These are phyloP conservation scores for Keiferia lycopersicella DNA, from an alignment of 2,888 invertebrate genomes.

Conservation along the genomic window DNA sequence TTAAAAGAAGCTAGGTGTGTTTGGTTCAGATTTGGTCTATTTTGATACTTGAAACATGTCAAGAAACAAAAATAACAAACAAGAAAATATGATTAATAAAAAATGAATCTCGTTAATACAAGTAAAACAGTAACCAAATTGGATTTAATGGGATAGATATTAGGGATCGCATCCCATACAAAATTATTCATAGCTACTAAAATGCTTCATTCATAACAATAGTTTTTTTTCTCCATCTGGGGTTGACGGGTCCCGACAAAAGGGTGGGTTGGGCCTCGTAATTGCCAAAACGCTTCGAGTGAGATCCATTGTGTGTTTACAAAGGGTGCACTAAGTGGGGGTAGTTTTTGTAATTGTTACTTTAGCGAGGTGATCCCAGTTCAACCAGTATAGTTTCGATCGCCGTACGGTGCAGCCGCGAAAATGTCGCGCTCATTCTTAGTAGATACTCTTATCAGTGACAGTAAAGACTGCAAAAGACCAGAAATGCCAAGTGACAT, in stretches of 20 bases:
- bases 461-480: conserved; percentile 75
- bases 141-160: conserved; percentile 79
- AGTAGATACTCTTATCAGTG: conserved; percentile 89
- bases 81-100: conserved; percentile 34
- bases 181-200: conserved; percentile 81
- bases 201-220: conserved; percentile 73
- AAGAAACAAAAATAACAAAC: background rate
- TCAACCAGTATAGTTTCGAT: conserved; percentile 60
- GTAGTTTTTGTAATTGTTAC: conserved; percentile 81
- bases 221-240: conserved; percentile 67
- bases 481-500: conserved; percentile 65
- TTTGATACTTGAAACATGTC: conserved; percentile 13
- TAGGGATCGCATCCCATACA: conserved; percentile 74
- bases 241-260: conserved; percentile 77
- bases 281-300: conserved; percentile 81
- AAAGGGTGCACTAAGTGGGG: conserved; percentile 79
- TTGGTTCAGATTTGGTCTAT: too few relatives aligned
- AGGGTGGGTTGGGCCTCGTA: conserved; percentile 79
- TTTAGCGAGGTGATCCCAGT: conserved; percentile 59
- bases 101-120: conserved; percentile 48
- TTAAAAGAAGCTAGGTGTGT: too few relatives aligned
- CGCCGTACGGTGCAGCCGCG: conserved; percentile 46
- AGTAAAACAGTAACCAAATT: conserved; percentile 72
- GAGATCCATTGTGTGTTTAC: conserved; percentile 77
- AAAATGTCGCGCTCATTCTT: conserved; percentile 91